A percentile compares a stretch with the other conserved stretches of the same genome.
Conservation (phyloP, 2,888 invertebrate species). For the Bimastos eiseni region DNA sequence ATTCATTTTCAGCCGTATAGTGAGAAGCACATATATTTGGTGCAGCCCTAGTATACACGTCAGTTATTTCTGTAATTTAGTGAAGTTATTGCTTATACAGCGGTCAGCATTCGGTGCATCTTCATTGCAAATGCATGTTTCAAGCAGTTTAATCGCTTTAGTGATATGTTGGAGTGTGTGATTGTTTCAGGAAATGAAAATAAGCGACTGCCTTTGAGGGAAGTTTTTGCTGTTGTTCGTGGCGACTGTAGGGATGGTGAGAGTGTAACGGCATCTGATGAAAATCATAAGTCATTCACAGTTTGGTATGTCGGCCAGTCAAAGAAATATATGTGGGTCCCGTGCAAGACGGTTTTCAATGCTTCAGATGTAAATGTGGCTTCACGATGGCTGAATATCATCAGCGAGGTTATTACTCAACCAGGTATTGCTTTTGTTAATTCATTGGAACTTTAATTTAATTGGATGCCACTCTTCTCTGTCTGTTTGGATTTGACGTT, state of each 20-base stretch:
- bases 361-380: slow-evolving; percentile 56
- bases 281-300: slow-evolving; percentile 47
- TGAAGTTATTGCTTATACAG: too few relatives aligned
- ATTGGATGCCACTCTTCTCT: neutral
- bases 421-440: slow-evolving; percentile 47
- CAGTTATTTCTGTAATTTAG: too few relatives aligned
- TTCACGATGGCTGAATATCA: slow-evolving; percentile 54
- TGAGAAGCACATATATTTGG: too few relatives aligned
- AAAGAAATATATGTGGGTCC: slow-evolving; percentile 54
- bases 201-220: neutral
- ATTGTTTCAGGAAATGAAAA: slow-evolving; percentile 16
- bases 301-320: slow-evolving; percentile 50
- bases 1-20: too few relatives aligned
- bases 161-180: neutral
- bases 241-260: slow-evolving; percentile 48
- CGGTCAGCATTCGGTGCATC: too few relatives aligned
- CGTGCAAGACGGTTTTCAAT: slow-evolving; percentile 51
- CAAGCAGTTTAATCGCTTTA: slow-evolving; percentile 8
- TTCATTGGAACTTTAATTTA: neutral
- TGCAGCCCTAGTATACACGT: too few relatives aligned
- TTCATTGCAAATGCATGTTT: neutral
- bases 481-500: neutral
- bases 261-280: slow-evolving; percentile 42
- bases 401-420: slow-evolving; percentile 54
- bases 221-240: slow-evolving; percentile 22